phyloP scores from a whole-genome alignment of 2,113 vertebrate genomes.

The Cnemophilus loriae region DNA sequence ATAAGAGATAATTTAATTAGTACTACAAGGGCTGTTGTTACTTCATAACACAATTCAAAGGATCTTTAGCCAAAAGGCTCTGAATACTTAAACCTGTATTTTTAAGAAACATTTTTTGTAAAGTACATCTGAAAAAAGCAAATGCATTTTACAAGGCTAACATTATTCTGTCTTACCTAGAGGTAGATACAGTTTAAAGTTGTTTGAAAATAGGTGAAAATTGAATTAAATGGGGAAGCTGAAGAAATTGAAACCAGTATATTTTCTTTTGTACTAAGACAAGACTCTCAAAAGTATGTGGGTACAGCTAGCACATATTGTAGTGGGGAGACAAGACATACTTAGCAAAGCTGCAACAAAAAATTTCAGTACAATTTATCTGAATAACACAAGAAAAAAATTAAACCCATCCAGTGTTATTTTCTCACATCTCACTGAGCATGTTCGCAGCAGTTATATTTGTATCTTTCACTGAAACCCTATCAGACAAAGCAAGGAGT shows the following conservation, averaged over 20 bases:
- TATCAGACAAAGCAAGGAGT: neutral
- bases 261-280: neutral
- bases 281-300: neutral
- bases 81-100: neutral
- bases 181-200: neutral
- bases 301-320: fast-evolving
- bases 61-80: neutral
- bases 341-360: neutral
- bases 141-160: neutral
- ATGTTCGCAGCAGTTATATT: neutral
- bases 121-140: neutral
- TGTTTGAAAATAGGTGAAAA: neutral
- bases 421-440: neutral
- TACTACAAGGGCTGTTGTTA: neutral
- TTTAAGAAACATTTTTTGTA: neutral
- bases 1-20: neutral
- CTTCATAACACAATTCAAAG: neutral
- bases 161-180: neutral
- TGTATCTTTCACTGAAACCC: neutral
- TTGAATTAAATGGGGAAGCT: neutral
- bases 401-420: neutral
- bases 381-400: neutral
- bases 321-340: neutral
- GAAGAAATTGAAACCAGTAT: neutral
- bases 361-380: neutral